These are phyloP conservation scores for Formicarius rufipectus DNA, from an alignment of 2,113 vertebrate genomes.

Conservation along the genomic window DNA sequence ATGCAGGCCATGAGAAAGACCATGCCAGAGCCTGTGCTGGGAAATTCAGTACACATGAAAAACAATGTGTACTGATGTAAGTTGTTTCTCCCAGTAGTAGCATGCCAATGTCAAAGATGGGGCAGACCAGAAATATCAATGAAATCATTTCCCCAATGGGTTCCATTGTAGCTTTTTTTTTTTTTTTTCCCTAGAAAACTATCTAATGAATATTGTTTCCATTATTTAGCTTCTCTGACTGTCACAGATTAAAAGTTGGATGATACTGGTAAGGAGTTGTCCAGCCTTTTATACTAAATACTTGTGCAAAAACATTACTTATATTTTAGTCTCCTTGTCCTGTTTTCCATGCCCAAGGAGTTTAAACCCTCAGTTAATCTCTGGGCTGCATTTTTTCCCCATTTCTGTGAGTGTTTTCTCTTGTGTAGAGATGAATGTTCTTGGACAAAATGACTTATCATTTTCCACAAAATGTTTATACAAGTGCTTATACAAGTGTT, in stretches of 20 bases:
- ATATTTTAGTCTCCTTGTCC: not conserved
- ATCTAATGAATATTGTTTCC: not conserved
- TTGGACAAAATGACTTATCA: not conserved
- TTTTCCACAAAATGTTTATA: not conserved
- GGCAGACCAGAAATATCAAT: not conserved
- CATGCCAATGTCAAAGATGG: not conserved
- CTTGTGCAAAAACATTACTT: not conserved
- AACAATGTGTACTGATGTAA: not conserved
- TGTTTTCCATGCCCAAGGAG: not conserved
- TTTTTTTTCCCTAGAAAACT: no score
- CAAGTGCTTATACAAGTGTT: not conserved
- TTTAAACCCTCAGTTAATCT: not conserved
- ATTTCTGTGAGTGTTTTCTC: not conserved
- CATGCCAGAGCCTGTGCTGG: rapidly evolving
- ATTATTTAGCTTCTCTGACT: not conserved
- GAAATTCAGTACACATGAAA: not conserved
- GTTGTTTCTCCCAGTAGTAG: not conserved
- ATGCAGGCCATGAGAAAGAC: not conserved
- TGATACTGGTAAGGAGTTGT: not conserved
- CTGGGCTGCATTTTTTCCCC: not conserved
- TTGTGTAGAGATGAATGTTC: not conserved
- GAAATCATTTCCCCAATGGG: not conserved
- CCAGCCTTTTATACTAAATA: not conserved
- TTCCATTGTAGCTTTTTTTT: not conserved
- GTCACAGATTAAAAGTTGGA: not conserved